Conservation (phyloP, 2,888 invertebrate genomes). For the Mystacides longicornis region DNA sequence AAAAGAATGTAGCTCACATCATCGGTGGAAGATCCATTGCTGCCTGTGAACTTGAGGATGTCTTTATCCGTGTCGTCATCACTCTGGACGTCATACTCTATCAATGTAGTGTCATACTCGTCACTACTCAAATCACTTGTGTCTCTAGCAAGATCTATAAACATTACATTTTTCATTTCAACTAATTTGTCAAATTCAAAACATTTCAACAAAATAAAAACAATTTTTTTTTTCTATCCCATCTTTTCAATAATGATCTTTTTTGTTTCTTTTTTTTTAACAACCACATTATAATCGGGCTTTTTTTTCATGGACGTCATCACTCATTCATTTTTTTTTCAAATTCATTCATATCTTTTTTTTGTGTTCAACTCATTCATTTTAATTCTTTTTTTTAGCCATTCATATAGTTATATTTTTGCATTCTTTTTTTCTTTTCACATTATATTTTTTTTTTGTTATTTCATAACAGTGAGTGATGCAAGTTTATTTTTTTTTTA, state of each 20-base stretch:
- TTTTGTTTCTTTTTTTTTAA: slow-evolving; percentile 2
- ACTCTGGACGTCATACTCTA: slow-evolving; percentile 49
- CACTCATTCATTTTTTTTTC: neutral
- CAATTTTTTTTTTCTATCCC: too few species aligned
- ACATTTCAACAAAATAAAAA: neutral
- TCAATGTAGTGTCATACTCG: slow-evolving; percentile 30
- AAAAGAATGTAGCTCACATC: slow-evolving; percentile 20
- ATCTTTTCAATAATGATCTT: too few species aligned
- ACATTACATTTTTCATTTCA: too few species aligned
- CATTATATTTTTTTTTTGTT: neutral
- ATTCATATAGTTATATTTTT: neutral
- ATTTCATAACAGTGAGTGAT: neutral
- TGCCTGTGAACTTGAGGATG: slow-evolving; percentile 28
- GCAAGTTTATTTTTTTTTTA: too few species aligned
- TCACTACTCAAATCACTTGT: slow-evolving; percentile 45
- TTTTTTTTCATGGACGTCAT: too few species aligned
- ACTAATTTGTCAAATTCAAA: too few species aligned
- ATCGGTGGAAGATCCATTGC: slow-evolving; percentile 46
- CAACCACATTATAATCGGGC: neutral
- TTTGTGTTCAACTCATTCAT: neutral
- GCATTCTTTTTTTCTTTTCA: neutral
- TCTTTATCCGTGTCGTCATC: slow-evolving; percentile 41
- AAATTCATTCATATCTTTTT: neutral
- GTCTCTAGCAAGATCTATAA: slow-evolving; percentile 47
- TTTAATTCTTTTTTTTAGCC: neutral